Base-by-base conservation (phyloP, 2,113 vertebrate species). In the Lophura nycthemera region DNA sequence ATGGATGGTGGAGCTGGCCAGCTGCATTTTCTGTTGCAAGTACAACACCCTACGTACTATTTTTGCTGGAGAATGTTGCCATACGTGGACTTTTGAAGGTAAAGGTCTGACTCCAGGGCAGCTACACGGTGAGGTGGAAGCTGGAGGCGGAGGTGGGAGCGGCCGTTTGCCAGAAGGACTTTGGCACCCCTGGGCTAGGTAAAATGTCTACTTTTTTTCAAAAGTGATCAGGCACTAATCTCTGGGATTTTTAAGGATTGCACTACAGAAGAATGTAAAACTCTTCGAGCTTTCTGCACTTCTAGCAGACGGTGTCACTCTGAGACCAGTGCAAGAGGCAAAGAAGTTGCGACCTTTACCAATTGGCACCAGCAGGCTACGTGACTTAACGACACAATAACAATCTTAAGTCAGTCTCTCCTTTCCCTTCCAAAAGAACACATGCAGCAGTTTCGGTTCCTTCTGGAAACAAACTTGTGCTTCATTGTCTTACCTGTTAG, bases 191-290 rank as follows among this genome's bases (percentile, higher is more conserved):
- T 90, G 95, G 96, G 96, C 87, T 96, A 95, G 97, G 97, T 97
- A 97, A 96, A 91, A 91, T 30, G 83, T 95, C 97, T 93, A 83
- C 96, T 96, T 93, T 92, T 95, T 95, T 97, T 96, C 97, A 96
- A 90, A 96, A 96, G 96, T 96, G 96, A 96, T 94, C 92, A 96
- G 97, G 97, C 98, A 96, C 96, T 96, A 91, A 96, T 97, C 97
- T 98, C 98, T 97, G 97, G 97, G 97, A 97, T 97, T 97, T 95
- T 96, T 96, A 95, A 92, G 97, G 97, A 97, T 96, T 97, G 97
- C 98, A 97, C 98, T 98, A 97, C 96, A 93, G 96, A 97, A 97
- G 98, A 97, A 97, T 96, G 97, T 97, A 96, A 86, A 96, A 95
- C 91, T 94, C 92, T 82, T 96, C 50, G 34, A 95, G 93, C 60